A percentile compares a stretch with the other conserved stretches of the same genome.
Conservation (phyloP, 2,797 vertebrate genomes). For the Galaxias olidus region DNA sequence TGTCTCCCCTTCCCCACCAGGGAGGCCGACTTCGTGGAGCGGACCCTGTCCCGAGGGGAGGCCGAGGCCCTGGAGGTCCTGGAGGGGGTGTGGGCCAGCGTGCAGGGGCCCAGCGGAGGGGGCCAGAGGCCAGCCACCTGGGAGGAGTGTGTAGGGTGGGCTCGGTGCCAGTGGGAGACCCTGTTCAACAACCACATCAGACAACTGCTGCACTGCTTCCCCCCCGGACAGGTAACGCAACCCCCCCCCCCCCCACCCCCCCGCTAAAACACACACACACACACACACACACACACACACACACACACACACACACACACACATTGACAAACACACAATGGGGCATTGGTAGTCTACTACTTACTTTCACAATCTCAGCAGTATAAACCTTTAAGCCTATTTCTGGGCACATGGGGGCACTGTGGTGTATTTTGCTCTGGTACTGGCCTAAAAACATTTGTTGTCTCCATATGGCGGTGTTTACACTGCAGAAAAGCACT, state of each 20-base stretch:
- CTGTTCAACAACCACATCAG: slow-evolving; percentile 74
- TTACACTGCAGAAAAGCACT: no score
- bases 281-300: neutral
- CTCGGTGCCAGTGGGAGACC: slow-evolving; percentile 79
- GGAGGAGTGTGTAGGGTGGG: slow-evolving; percentile 85
- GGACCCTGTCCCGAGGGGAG: slow-evolving; percentile 47
- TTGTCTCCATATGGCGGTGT: no score
- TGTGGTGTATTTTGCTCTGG: slow-evolving; percentile 24
- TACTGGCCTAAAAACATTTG: no score
- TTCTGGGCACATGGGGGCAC: slow-evolving; percentile 42
- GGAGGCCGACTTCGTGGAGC: slow-evolving; percentile 63
- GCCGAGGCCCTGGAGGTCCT: slow-evolving; percentile 71
- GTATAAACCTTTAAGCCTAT: slow-evolving; percentile 16
- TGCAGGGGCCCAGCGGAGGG: slow-evolving; percentile 52
- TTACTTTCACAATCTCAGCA: neutral
- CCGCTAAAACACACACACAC: neutral
- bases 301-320: neutral
- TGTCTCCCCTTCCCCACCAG: slow-evolving; percentile 59
- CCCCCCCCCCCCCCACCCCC: neutral
- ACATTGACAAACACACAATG: neutral
- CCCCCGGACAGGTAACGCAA: slow-evolving; percentile 72
- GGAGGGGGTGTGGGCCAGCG: slow-evolving; percentile 61
- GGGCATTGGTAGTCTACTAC: neutral
- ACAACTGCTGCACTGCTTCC: slow-evolving; percentile 80
- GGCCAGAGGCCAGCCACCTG: slow-evolving; percentile 71